A percentile compares a stretch with the other conserved stretches of the same genome.
Evolutionary conservation across 2,888 invertebrate genomes (phyloP).

Genomic region (Machimus atricapillus): DNA sequence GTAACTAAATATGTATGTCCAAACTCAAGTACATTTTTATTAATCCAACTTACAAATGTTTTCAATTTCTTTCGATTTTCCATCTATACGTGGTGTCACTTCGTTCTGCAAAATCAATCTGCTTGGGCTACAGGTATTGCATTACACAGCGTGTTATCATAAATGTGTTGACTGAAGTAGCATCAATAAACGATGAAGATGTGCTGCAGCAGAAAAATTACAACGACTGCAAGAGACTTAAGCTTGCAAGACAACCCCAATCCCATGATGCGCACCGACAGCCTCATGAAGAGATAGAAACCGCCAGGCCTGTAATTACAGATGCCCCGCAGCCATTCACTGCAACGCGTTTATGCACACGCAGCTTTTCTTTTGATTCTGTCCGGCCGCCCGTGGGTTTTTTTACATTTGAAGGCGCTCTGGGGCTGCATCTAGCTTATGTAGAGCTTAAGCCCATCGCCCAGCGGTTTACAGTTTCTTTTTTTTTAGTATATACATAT

Average conservation of each 20-base stretch:
- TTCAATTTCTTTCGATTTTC: too few species aligned
- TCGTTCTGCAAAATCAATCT: too few species aligned
- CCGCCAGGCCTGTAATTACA: constrained; percentile 38
- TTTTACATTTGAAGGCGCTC: neutral
- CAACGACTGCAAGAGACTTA: neutral
- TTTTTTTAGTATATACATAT: neutral
- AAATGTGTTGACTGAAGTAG: neutral
- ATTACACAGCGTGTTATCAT: neutral
- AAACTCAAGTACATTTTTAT: too few species aligned
- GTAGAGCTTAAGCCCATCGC: neutral
- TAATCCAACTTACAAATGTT: too few species aligned
- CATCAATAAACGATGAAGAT: too few species aligned
- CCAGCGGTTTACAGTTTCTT: neutral
- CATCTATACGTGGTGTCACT: too few species aligned
- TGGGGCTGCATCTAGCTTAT: neutral
- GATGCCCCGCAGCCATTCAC: constrained; percentile 32
- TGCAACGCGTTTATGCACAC: constrained; percentile 34
- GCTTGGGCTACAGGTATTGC: too few species aligned
- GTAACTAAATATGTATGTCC: too few species aligned
- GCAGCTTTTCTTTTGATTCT: constrained; percentile 20
- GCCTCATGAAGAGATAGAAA: constrained; percentile 27
- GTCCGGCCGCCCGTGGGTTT: constrained; percentile 1
- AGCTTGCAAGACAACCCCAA: neutral
- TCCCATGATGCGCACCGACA: constrained; percentile 13
- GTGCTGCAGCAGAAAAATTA: neutral